Evolutionary conservation across 2,888 invertebrate genomes (phyloP), one percentile per base, ranked within the genome.

Genomic region (Leptopilina drosophilae): DNA sequence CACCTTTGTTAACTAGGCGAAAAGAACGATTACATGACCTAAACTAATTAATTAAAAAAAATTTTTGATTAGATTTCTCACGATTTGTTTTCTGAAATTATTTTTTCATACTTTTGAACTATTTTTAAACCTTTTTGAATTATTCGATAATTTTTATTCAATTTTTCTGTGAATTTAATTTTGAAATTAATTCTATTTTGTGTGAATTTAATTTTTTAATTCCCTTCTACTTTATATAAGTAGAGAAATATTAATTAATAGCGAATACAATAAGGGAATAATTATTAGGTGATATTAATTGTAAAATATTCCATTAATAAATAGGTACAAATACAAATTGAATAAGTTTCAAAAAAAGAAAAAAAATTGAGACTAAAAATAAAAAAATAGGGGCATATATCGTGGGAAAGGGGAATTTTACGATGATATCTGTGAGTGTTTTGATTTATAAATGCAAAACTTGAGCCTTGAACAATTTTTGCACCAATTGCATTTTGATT

Each of bases 361-460:
- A 26, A 53, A 56, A 73, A 56, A 56, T 33, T 33, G 33, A 33
- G 33, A 4, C 33, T 33, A 56, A 69, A 56, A 73, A 33, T 14
- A 49, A 8, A 20, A 33, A 26, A 42, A 46, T 33, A 33, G 33
- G 33, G 33, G 33, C 33, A 33, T 33, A 33, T 26, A 69, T 69
- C 73, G 73, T 73, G 56, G 56, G 73, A 73, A 73, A 73, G 26
- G 9, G 26, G 9, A 73, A 53, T 56, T 73, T 33, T 56, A 8
- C 9, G 12, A 53, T 53, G 56, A 33, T 73, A 73, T 9, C 5
- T 73, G 56, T 11, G 33, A 56, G 73, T 42, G 33, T 20, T 73
- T 33, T 56, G 9, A 73, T 73, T 73, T 73, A 56, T 56, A 56
- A 73, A 73, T 73, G 56, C 73, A 73, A 56, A 73, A 56, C 14